Evolutionary conservation across 2,888 invertebrate genomes (phyloP).

Genomic region (Phytoseiulus persimilis): DNA sequence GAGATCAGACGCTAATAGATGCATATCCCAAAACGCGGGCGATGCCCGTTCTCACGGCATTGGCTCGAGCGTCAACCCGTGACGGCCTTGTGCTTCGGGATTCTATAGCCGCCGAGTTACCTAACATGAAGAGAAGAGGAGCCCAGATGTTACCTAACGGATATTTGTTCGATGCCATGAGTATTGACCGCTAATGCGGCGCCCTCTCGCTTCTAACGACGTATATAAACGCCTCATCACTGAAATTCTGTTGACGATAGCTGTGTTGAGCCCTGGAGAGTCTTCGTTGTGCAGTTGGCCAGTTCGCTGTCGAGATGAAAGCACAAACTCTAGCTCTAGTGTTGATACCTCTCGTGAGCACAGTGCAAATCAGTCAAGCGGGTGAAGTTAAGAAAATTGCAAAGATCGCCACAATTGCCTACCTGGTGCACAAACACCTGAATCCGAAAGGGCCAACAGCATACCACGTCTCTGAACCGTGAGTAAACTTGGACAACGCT

Average conservation of each 20-base stretch:
- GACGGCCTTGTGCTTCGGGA: background rate
- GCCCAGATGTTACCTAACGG: background rate
- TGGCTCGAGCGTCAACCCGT: background rate
- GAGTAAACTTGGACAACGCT: background rate
- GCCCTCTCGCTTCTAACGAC: background rate
- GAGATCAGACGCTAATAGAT: background rate
- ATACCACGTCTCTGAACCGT: conserved; percentile 16
- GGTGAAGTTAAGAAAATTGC: conserved; percentile 22
- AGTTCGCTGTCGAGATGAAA: background rate
- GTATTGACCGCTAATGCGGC: background rate
- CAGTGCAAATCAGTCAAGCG: background rate
- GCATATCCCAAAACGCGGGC: background rate
- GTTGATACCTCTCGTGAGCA: background rate
- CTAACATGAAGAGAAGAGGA: background rate
- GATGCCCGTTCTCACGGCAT: background rate
- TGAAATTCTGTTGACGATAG: background rate
- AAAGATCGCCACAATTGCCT: conserved; percentile 18
- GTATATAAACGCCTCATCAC: background rate
- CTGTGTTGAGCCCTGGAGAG: background rate
- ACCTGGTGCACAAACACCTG: conserved; percentile 22
- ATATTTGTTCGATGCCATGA: background rate
- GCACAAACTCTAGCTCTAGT: background rate
- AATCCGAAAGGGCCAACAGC: conserved; percentile 14
- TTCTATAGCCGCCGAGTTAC: background rate
- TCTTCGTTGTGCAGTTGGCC: background rate